Conservation (phyloP, 2,888 invertebrate genomes). For the Gisinianus flammeolus region DNA sequence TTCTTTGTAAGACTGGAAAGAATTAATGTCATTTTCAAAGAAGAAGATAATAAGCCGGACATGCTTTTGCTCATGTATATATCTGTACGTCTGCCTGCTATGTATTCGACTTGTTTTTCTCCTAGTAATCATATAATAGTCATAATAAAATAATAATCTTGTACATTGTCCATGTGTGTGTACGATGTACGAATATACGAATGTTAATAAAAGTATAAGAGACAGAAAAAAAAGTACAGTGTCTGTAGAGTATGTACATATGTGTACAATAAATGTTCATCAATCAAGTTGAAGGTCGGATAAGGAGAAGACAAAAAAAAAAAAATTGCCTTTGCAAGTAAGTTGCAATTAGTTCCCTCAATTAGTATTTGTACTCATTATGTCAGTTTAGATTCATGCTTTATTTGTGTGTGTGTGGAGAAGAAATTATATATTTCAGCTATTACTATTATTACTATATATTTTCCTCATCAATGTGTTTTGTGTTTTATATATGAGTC, state of each 20-base stretch:
- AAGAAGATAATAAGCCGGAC: constrained; percentile 18
- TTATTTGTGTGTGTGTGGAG: not conserved
- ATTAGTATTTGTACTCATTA: constrained; percentile 39
- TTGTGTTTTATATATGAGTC: not conserved
- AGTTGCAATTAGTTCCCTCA: constrained; percentile 35
- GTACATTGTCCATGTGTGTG: not conserved
- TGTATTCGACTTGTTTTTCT: not conserved
- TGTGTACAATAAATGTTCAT: constrained; percentile 14
- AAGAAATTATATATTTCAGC: not conserved
- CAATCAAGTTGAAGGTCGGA: constrained; percentile 34
- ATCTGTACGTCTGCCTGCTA: not conserved
- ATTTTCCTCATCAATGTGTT: constrained; percentile 29
- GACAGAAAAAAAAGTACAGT: too few species aligned
- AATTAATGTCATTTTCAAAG: constrained; percentile 30
- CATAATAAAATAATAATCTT: not conserved
- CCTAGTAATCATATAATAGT: too few species aligned
- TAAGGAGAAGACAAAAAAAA: not conserved
- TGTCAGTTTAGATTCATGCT: constrained; percentile 33
- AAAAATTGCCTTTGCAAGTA: constrained; percentile 29
- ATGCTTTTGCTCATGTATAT: not conserved
- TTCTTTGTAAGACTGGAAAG: constrained; percentile 14
- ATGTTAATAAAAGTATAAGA: too few species aligned
- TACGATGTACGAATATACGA: not conserved
- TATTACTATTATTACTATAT: constrained; percentile 17
- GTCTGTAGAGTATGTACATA: not conserved